Conservation (phyloP, 1,140 invertebrate species). For the Venturia canescens region DNA sequence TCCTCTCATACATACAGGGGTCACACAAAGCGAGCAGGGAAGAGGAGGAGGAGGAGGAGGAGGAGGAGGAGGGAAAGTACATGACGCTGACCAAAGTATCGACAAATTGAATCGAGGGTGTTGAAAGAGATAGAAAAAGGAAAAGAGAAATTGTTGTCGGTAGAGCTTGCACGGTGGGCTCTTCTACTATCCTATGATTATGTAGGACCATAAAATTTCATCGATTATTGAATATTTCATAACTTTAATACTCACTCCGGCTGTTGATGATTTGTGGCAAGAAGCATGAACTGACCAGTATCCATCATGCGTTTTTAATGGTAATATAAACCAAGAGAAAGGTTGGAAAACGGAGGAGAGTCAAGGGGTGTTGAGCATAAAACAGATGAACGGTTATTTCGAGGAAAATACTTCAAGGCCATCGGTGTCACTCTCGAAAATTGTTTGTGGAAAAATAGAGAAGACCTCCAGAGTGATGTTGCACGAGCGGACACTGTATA, state of each 20-base stretch:
- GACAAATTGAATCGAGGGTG: conserved; percentile 44
- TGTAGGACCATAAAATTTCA: no score
- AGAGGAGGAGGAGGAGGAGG: no score
- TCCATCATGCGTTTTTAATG: neutral
- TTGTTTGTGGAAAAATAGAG: conserved; percentile 16
- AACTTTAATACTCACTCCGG: neutral
- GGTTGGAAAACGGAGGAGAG: neutral
- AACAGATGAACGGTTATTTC: neutral
- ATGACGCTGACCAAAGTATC: neutral
- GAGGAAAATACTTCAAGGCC: neutral
- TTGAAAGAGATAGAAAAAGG: neutral
- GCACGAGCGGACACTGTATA: neutral
- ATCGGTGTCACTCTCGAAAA: conserved; percentile 3
- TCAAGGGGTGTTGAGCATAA: neutral
- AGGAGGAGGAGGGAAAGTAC: neutral
- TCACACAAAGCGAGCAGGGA: neutral
- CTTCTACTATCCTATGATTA: neutral
- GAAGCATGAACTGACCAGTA: neutral
- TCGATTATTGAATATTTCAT: neutral
- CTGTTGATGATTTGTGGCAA: neutral
- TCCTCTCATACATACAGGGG: neutral
- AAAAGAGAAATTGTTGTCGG: conserved; percentile 49
- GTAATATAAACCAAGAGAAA: neutral
- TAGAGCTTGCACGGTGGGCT: conserved; percentile 64
- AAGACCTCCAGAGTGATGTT: neutral